Evolutionary conservation across 2,888 invertebrate genomes (phyloP).

Genomic region (Rhaphigaster nebulosa): DNA sequence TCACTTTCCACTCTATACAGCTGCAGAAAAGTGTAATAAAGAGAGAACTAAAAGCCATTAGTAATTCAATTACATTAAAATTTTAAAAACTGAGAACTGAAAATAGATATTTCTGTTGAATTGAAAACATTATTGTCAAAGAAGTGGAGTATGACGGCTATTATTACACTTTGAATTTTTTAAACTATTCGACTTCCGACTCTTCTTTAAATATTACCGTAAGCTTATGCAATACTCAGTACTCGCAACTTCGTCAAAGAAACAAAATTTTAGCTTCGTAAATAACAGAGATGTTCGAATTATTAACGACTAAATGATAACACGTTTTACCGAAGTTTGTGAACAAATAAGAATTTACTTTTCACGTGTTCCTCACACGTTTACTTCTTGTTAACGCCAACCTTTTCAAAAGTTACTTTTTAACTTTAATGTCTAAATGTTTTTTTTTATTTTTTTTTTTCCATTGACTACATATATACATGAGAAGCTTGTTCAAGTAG

Average conservation of each 20-base stretch:
- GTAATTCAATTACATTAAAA: neutral
- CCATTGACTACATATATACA: too few relatives aligned
- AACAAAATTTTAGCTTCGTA: neutral
- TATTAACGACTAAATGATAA: neutral
- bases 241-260: neutral
- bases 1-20: neutral
- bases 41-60: neutral
- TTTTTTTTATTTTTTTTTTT: too few relatives aligned
- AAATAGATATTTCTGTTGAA: neutral
- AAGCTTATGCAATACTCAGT: neutral
- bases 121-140: neutral
- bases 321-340: neutral
- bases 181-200: neutral
- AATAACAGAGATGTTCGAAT: neutral
- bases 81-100: neutral
- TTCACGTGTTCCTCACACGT: neutral
- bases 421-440: too few relatives aligned
- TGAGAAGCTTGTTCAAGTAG: too few relatives aligned
- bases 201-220: neutral
- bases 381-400: too few relatives aligned
- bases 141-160: neutral
- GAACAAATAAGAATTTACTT: too few relatives aligned
- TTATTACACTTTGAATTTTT: slow-evolving; percentile 8
- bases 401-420: too few relatives aligned
- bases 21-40: neutral